Base-by-base conservation (phyloP, 2,888 invertebrate genomes). In the Eledona agricola region DNA sequence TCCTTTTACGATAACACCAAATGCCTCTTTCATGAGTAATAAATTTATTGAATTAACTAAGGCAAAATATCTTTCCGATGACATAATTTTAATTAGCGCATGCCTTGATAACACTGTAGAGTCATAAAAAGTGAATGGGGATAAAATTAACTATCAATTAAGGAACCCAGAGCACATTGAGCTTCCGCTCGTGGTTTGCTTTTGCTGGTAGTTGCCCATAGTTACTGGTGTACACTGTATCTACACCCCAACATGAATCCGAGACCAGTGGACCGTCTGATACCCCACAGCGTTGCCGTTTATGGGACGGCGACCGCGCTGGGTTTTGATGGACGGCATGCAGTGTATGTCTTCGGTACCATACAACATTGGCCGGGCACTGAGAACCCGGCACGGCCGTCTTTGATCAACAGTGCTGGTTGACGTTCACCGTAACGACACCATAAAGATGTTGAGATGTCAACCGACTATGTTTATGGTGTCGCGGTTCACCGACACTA, bases 361-460 rank as follows among this genome's bases (percentile, higher is more conserved):
- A 52, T 46, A 53, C 38, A 53, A 53, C 37, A 49, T 56, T 17
- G 28, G 42, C 40, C 43, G 47, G 37, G 49, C 37, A 43, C 43
- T 17, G 35, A 63, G 63, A 63, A 62, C 62, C 60, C 57, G 62
- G 59, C 62, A 59, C 51, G 59, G 62, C 58, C 60, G 59, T 60
- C 63, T 69, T 71, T 71, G 71, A 71, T 70, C 68, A 71, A 64
- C 59, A 62, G 62, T 61, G 60, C 63, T 58, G 60, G 66, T 67
- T 70, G 70, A 69, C 67, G 68, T 64, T 68, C 63, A 61, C 64
- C 62, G 65, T 69, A 68, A 70, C 70, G 67, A 69, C 70, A 69
- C 66, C 72, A 69, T 73, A 73, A 73, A 73, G 70, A 70, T 70
- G 71, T 71, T 70, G 46, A 63, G 61, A 63, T 71, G 71, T 70